These are phyloP conservation scores for Daubentonia madagascariensis DNA, from an alignment of 2,113 vertebrate genomes.

Conservation along the genomic window DNA sequence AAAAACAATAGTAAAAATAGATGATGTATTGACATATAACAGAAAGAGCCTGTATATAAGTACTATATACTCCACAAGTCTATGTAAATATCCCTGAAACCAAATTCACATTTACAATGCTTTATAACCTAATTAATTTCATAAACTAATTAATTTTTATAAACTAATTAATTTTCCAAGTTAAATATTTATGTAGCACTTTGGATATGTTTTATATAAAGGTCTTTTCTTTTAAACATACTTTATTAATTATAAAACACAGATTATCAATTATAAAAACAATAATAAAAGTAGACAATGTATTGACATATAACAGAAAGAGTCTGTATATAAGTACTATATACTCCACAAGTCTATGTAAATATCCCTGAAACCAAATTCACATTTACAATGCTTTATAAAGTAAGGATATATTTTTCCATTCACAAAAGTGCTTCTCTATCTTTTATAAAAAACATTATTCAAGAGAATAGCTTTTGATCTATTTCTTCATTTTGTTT, in stretches of 20 bases:
- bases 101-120: background rate
- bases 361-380: background rate
- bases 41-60: background rate
- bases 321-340: background rate
- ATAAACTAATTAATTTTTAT: no score
- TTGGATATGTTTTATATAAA: background rate
- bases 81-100: background rate
- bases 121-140: conserved; percentile 34
- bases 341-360: background rate
- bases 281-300: background rate
- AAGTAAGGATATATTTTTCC: background rate
- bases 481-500: conserved; percentile 58
- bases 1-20: background rate
- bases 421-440: background rate
- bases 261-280: background rate
- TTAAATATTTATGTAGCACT: background rate
- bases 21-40: background rate
- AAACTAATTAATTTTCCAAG: no score
- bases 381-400: background rate
- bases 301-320: background rate
- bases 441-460: background rate
- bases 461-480: conserved; percentile 36
- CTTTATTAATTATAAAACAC: background rate
- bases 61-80: background rate
- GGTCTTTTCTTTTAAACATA: background rate